A percentile compares a stretch with the other conserved stretches of the same genome.
phyloP scores from a whole-genome alignment of 2,113 vertebrate species.

The Lepidothrix coronata region DNA sequence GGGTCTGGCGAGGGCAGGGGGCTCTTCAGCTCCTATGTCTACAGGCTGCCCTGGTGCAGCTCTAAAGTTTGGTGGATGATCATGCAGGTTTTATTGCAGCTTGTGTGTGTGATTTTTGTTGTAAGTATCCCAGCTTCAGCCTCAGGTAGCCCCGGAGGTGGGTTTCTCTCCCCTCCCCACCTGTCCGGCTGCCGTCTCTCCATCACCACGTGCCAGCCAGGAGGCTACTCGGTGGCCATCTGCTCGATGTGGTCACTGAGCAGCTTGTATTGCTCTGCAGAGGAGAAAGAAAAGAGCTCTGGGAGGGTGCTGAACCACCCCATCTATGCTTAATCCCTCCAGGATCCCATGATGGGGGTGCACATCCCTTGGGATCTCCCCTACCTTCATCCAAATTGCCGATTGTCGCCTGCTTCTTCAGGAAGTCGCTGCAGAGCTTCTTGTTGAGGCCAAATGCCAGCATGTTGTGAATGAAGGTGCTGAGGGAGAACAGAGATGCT shows the following conservation, averaged over 20 bases:
- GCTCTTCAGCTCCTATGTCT: constrained; percentile 27
- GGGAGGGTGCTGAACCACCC: background rate
- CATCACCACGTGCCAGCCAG: accelerated
- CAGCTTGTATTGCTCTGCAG: constrained; percentile 92
- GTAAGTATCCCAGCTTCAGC: constrained; percentile 1
- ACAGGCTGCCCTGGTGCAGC: constrained; percentile 35
- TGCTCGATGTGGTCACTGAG: constrained; percentile 93
- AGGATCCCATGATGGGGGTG: accelerated
- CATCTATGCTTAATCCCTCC: background rate
- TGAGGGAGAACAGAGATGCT: constrained; percentile 51
- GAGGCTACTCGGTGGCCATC: constrained; percentile 82
- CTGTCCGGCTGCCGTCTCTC: background rate
- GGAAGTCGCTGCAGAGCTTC: constrained; percentile 92
- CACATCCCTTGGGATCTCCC: accelerated
- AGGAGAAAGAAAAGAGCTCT: background rate
- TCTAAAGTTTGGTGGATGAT: background rate
- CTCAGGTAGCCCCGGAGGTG: background rate
- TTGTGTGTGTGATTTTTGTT: background rate
- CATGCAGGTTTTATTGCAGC: constrained; percentile 72
- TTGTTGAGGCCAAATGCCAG: constrained; percentile 91
- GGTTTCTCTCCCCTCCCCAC: background rate
- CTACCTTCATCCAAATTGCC: constrained; percentile 93
- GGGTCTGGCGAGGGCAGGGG: background rate
- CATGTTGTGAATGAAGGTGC: constrained; percentile 98
- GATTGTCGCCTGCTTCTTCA: constrained; percentile 96